Evolutionary conservation across 30 jellyfish, hydroid and myxozoan species (phyloP).

Genomic region (Sanderia malayensis): DNA sequence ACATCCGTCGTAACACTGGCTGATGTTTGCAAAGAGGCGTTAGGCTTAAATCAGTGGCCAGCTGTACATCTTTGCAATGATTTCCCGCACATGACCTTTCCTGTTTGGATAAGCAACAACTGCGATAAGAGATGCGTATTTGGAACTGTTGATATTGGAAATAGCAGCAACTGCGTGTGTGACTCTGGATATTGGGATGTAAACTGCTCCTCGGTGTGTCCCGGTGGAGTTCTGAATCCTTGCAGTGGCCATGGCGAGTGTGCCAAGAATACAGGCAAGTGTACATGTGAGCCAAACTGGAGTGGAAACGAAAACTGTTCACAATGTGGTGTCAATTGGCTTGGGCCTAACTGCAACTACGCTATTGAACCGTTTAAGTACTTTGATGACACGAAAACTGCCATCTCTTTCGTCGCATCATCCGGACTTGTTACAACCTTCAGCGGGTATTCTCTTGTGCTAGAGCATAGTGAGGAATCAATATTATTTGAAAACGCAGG

Average conservation of each 20-base stretch:
- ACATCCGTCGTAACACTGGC: slow-evolving; percentile 31
- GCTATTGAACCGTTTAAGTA: slow-evolving; percentile 37
- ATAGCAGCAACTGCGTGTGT: slow-evolving; percentile 34
- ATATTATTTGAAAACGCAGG: slow-evolving; percentile 8
- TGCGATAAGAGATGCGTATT: slow-evolving; percentile 32
- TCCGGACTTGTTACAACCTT: slow-evolving; percentile 44
- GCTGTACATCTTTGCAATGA: slow-evolving; percentile 30
- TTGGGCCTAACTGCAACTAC: slow-evolving; percentile 38
- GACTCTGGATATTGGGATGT: slow-evolving; percentile 53
- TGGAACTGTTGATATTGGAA: slow-evolving; percentile 8
- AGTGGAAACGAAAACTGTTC: slow-evolving; percentile 55
- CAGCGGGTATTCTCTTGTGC: slow-evolving; percentile 34
- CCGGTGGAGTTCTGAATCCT: slow-evolving; percentile 53
- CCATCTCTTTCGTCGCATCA: slow-evolving; percentile 47
- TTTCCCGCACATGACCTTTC: background rate
- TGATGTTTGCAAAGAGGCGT: slow-evolving; percentile 26
- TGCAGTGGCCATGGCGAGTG: slow-evolving; percentile 51
- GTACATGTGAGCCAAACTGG: slow-evolving; percentile 46
- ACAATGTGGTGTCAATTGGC: slow-evolving; percentile 38
- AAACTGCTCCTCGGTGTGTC: slow-evolving; percentile 37
- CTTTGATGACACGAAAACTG: slow-evolving; percentile 13
- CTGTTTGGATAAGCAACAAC: slow-evolving; percentile 16
- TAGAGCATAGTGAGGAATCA: slow-evolving; percentile 10
- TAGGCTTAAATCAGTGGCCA: slow-evolving; percentile 55
- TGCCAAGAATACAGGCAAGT: slow-evolving; percentile 18